A percentile compares a stretch with the other conserved stretches of the same genome.
Evolutionary conservation across 2,113 vertebrate genomes (phyloP).

Genomic region (Cariama cristata): DNA sequence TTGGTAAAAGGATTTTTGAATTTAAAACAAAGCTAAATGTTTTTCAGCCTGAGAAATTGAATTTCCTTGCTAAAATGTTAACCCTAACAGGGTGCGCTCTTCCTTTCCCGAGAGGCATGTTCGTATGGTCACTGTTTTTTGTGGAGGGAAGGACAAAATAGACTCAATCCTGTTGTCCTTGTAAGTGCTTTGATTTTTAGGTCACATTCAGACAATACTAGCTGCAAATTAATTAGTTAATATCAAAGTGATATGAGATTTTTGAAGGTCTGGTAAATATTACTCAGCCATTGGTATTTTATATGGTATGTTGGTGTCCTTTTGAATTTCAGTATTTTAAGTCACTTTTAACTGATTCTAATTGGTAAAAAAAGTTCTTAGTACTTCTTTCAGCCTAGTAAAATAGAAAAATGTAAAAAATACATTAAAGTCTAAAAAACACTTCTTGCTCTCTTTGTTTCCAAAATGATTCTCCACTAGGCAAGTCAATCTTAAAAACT

Average conservation of each 20-base stretch:
- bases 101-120: background rate
- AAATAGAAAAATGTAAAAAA: background rate
- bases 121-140: background rate
- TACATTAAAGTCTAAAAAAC: background rate
- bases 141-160: background rate
- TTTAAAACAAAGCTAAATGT: background rate
- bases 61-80: background rate
- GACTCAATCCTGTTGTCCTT: background rate
- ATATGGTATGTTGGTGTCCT: background rate
- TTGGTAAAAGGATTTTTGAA: background rate
- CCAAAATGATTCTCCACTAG: background rate
- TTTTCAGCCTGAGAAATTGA: background rate
- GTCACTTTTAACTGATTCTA: background rate
- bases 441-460: background rate
- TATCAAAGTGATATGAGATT: background rate
- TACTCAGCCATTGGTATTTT: background rate
- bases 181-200: background rate
- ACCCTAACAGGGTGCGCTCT: rapidly evolving
- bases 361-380: background rate
- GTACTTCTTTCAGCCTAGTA: background rate
- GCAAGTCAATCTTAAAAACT: background rate
- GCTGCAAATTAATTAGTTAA: background rate
- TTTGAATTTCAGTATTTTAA: background rate
- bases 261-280: background rate
- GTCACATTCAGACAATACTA: background rate